phyloP scores from a whole-genome alignment of 2,113 vertebrate species.

The Anarhynchus alexandrinus region DNA sequence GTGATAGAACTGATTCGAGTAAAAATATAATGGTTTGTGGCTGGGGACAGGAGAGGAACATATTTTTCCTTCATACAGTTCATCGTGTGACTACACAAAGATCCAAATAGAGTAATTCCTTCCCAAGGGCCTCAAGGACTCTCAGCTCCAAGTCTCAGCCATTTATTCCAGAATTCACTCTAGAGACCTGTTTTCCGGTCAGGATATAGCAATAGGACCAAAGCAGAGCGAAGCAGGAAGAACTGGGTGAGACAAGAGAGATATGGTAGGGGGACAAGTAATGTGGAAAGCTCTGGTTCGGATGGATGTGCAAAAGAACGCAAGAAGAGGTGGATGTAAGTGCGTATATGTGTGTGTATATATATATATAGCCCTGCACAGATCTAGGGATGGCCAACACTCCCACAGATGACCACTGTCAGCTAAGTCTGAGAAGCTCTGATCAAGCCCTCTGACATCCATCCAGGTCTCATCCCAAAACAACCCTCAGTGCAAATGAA shows the following conservation, averaged over 20 bases:
- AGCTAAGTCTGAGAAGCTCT: background rate
- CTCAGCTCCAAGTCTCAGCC: background rate
- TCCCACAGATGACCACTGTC: background rate
- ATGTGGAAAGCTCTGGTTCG: background rate
- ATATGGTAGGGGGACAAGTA: fast-evolving
- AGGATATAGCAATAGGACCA: background rate
- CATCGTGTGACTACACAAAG: background rate
- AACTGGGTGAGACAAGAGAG: background rate
- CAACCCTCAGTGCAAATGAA: background rate
- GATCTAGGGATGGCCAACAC: background rate
- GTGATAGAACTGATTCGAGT: background rate
- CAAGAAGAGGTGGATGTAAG: background rate
- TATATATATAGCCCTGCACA: background rate
- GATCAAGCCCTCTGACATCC: background rate
- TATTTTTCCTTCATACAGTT: background rate
- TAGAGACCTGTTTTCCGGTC: background rate
- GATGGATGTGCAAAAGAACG: background rate
- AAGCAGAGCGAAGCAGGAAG: background rate
- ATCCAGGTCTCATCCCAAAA: background rate
- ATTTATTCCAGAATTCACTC: background rate
- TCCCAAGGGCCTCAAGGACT: background rate
- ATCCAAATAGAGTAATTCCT: background rate
- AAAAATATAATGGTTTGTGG: background rate
- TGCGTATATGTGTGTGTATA: background rate
- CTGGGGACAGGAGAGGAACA: background rate